Evolutionary conservation across 2,113 vertebrate species (phyloP).

Genomic region (Melanerpes aurifrons): DNA sequence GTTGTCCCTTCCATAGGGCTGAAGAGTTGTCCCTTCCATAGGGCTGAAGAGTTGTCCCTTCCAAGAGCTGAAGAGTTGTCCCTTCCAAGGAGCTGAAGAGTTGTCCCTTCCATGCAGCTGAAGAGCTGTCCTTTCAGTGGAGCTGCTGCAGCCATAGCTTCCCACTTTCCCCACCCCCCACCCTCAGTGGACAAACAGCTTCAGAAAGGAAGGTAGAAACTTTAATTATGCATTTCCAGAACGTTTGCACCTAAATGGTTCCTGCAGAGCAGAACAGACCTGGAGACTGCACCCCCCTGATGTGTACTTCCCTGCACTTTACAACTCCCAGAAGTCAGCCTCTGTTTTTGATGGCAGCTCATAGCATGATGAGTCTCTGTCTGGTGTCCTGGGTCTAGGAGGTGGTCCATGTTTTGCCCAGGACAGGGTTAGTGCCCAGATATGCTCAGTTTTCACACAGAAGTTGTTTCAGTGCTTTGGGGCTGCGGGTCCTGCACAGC

Average conservation of each 20-base stretch:
- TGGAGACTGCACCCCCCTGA: not conserved
- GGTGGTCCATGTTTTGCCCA: not conserved
- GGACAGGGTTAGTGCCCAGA: not conserved
- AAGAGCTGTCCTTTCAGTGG: too few species aligned
- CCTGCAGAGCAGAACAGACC: not conserved
- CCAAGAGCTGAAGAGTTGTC: too few species aligned
- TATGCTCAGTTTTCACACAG: fast-evolving
- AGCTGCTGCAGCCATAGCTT: not conserved
- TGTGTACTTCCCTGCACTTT: fast-evolving
- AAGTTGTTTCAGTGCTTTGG: not conserved
- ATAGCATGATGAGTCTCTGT: not conserved
- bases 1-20: too few species aligned
- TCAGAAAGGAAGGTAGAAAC: not conserved
- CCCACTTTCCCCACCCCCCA: not conserved
- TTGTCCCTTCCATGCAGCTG: too few species aligned
- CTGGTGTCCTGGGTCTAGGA: not conserved
- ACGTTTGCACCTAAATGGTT: not conserved
- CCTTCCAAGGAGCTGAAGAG: too few species aligned
- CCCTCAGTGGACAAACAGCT: not conserved
- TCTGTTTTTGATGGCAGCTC: fast-evolving
- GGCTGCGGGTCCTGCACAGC: not conserved
- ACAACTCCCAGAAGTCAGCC: not conserved
- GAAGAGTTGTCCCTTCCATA: too few species aligned
- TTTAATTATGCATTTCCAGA: not conserved
- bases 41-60: too few species aligned